Base-by-base conservation (phyloP, 2,888 invertebrate genomes). In the Polymixis flavicincta region DNA sequence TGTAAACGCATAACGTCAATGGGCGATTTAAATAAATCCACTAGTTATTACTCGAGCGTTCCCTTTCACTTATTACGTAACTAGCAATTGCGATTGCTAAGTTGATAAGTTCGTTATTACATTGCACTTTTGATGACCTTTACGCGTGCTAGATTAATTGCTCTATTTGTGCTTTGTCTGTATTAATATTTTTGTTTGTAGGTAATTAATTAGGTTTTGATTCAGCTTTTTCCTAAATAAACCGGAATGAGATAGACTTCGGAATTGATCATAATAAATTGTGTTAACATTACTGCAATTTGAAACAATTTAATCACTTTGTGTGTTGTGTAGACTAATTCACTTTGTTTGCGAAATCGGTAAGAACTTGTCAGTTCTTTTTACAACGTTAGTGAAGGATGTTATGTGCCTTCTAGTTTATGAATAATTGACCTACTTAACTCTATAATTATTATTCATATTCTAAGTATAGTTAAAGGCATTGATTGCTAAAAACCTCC, bases 1-100 rank as follows among this genome's bases (percentile, higher is more conserved):
- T 85, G 80, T 88, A 86, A 89, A 85, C 82, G 85, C 82, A 82
- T 79, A 81, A 85, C 82, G 87, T 90, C 88, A 85, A 84, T 84
- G 87, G 69, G 83, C 83, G 87, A 88, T 90, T 89, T 90, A 90
- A 91, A 92, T 90, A 91, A 92, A 91, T 90, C 85, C 85, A 82
- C 77, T 89, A 88, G 90, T 91, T 90, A 91, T 90, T 87, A 86
- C 59, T 69, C 32, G 59, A 83, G 84, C 76, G 79, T 81, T 80
- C 80, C 75, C 78, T 70, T 59, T 48, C n/a, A 9, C 55, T 68
- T 80, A 84, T 78, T 19, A 60, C 19, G 71, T 67, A 76, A 82
- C 65, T 61, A 25, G 50, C 70, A 32, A 78, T 54, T 45, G 71
- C 77, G 25, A 74, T 59, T 54, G 52, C 55, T 67, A 59, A 42